These are phyloP conservation scores for Dendropsophus ebraccatus DNA, from an alignment of 2,113 vertebrate genomes.

Conservation along the genomic window DNA sequence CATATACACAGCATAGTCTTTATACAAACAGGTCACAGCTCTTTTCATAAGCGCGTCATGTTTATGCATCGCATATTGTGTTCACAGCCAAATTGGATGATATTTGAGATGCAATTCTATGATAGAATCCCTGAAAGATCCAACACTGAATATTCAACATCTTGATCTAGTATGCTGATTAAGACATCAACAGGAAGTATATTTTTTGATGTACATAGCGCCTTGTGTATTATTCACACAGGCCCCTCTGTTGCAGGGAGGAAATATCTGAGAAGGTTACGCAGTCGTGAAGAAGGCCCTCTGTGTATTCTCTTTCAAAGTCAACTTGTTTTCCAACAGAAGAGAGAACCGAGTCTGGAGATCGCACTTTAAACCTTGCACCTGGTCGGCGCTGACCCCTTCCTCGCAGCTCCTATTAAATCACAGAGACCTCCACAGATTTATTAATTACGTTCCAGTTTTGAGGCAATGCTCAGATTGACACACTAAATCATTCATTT, in stretches of 20 bases:
- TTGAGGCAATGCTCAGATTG: constrained; percentile 43
- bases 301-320: constrained; percentile 57
- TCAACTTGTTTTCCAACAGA: constrained; percentile 54
- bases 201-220: constrained; percentile 48
- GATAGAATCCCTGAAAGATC: background rate
- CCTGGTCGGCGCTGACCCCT: constrained; percentile 41
- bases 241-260: constrained; percentile 41
- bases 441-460: constrained; percentile 36
- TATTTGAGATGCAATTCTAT: constrained; percentile 18
- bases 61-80: constrained; percentile 10
- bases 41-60: background rate
- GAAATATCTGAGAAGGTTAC: constrained; percentile 52
- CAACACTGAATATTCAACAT: constrained; percentile 49
- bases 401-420: constrained; percentile 48
- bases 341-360: constrained; percentile 40
- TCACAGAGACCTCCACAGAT: constrained; percentile 35
- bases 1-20: background rate
- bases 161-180: constrained; percentile 50
- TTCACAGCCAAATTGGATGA: constrained; percentile 1
- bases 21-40: background rate
- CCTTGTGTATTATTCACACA: constrained; percentile 48
- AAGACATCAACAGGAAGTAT: constrained; percentile 57
- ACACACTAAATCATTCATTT: constrained; percentile 55
- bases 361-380: constrained; percentile 56
- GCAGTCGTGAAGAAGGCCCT: constrained; percentile 45